Conservation (phyloP, 1,140 invertebrate genomes). For the Melanaphis sacchari region DNA sequence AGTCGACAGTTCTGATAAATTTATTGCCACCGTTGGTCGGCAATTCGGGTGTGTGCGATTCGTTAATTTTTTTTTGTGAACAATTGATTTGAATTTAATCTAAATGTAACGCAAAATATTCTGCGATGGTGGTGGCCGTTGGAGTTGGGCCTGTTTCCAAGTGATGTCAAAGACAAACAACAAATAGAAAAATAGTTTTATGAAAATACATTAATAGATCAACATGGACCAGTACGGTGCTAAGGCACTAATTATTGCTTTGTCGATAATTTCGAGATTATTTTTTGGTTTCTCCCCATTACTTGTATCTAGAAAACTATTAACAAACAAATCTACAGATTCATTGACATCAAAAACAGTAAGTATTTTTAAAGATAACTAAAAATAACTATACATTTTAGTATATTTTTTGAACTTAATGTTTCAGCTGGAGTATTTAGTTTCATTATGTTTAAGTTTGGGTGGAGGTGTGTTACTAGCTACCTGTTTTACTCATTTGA, state of each 20-base stretch:
- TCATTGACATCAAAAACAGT: constrained; percentile 31
- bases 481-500: constrained; percentile 81
- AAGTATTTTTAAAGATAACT: background rate
- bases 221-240: constrained; percentile 38
- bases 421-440: constrained; percentile 58
- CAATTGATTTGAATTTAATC: background rate
- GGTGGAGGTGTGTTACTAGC: constrained; percentile 85
- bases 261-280: constrained; percentile 43
- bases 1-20: constrained; percentile 34
- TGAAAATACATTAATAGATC: background rate
- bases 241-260: constrained; percentile 26
- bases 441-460: constrained; percentile 71
- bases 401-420: constrained; percentile 22
- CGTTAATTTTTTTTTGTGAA: background rate
- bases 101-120: constrained; percentile 35
- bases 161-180: background rate
- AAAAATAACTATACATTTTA: background rate
- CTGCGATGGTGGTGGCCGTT: constrained; percentile 25
- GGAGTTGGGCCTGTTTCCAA: constrained; percentile 25
- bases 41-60: background rate
- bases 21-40: background rate
- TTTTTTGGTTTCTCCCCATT: constrained; percentile 50
- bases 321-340: constrained; percentile 30
- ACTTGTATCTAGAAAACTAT: constrained; percentile 40
- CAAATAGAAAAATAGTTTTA: background rate